These are phyloP conservation scores for Pseudopleuronectes americanus DNA, from an alignment of 2,797 vertebrate genomes.

Conservation along the genomic window DNA sequence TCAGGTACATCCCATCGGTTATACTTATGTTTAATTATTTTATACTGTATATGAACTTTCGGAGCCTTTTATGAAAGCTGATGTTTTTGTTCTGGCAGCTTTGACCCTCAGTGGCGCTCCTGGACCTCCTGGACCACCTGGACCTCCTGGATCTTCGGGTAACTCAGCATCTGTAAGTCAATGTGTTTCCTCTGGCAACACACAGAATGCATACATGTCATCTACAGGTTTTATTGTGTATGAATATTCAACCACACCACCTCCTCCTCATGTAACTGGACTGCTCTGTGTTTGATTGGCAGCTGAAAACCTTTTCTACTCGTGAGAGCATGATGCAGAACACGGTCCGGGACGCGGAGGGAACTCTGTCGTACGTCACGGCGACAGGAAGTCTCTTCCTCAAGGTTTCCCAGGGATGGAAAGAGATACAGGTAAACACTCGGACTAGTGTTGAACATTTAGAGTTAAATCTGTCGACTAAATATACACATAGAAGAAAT, in stretches of 20 bases:
- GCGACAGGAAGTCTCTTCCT: conserved; percentile 89
- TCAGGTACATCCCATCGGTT: conserved; percentile 78
- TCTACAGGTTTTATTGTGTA: too few relatives aligned
- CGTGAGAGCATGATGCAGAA: conserved; percentile 88
- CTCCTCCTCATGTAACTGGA: background rate
- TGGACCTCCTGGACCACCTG: conserved; percentile 85
- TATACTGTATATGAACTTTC: background rate
- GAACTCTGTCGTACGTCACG: conserved; percentile 86
- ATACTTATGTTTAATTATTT: too few relatives aligned
- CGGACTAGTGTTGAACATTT: too few relatives aligned
- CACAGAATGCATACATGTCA: background rate
- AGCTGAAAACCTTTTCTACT: conserved; percentile 86
- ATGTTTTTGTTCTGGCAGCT: conserved; percentile 63
- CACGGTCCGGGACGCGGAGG: conserved; percentile 85
- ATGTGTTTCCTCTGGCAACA: background rate
- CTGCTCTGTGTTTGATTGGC: conserved; percentile 25
- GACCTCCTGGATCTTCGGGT: conserved; percentile 86
- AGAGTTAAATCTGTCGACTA: too few relatives aligned
- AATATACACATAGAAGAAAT: too few relatives aligned
- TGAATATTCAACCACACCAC: background rate
- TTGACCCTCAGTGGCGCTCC: conserved; percentile 65
- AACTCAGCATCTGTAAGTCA: conserved; percentile 75
- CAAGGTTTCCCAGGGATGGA: conserved; percentile 93
- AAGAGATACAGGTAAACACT: conserved; percentile 88
- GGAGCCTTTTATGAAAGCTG: too few relatives aligned